Evolutionary conservation across 2,113 vertebrate genomes (phyloP), one percentile per base, ranked within the genome.

Genomic region (Salvelinus namaycush): DNA sequence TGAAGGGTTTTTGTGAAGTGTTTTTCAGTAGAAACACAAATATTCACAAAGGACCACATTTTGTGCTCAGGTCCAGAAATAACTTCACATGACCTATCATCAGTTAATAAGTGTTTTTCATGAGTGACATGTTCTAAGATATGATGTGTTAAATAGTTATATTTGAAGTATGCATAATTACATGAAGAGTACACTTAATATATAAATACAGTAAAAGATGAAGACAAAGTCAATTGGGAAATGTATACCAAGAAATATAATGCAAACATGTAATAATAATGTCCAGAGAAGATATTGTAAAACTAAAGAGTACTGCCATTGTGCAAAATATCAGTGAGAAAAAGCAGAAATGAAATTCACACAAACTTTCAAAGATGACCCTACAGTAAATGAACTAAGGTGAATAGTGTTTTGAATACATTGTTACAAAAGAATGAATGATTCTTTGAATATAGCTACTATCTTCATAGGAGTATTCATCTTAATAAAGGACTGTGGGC

Each of bases 301-400:
- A 70, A 74, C 64, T 66, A 70, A 72, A 81, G 68, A 4, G 74
- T 29, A 48, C 57, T 79, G 54, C 64, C 54, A 76, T 79, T 89
- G 85, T 89, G 87, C 87, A 90, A 89, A 88, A 83, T 49, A 82
- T 67, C 78, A 79, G 83, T 75, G 26, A 51, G 14, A 76, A 79
- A 79, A 84, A 49, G 69, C 31, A 54, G 12, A 54, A 67, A 72
- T 54, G 67, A 16, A 79, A 62, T 26, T 24, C 57, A 66, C 14
- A 68, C 66, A 76, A 78, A 72, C 18, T 12, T 27, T 64, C 34
- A 75, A 48, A 80, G 64, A 71, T 69, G 29, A 73, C 72, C 66
- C 70, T 62, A 65, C 68, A 68, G 67, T 68, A 1, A 34, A 68
- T 68, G 2, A 1, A 62, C 16, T 29, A 34, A 8, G 14, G 31